Conservation (phyloP, 2,113 vertebrate genomes). For the Lophius piscatorius region DNA sequence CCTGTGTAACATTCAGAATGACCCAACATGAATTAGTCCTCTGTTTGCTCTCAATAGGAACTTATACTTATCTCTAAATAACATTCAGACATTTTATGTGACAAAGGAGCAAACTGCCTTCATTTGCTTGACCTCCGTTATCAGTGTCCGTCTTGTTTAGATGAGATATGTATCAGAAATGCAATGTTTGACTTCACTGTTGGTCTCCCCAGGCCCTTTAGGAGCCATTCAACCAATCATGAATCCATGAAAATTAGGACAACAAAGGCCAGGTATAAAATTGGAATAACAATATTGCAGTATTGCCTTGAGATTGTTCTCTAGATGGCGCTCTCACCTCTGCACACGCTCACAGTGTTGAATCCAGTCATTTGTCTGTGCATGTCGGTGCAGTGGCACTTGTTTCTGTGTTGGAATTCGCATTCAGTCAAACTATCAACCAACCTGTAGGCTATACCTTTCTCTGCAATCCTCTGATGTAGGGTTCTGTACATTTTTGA, state of each 20-base stretch:
- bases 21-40: conserved; percentile 64
- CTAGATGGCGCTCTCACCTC: conserved; percentile 52
- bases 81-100: conserved; percentile 42
- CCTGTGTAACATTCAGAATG: conserved; percentile 52
- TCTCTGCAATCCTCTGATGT: no score
- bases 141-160: conserved; percentile 60
- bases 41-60: conserved; percentile 60
- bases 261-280: not conserved
- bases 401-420: no score
- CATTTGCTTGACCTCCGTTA: conserved; percentile 67
- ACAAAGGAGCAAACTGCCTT: conserved; percentile 42
- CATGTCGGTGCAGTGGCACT: no score
- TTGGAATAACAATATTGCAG: conserved; percentile 7
- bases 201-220: no score
- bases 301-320: conserved; percentile 16
- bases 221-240: not conserved
- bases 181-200: not conserved
- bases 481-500: no score
- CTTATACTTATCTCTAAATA: conserved; percentile 61
- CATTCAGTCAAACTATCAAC: no score
- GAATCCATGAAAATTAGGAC: not conserved
- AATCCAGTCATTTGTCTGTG: not conserved
- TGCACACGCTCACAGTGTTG: not conserved
- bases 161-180: conserved; percentile 42
- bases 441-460: no score